Evolutionary conservation across 2,797 vertebrate species (phyloP), one percentile per base, ranked within the genome.

Genomic region (Alauda arvensis): DNA sequence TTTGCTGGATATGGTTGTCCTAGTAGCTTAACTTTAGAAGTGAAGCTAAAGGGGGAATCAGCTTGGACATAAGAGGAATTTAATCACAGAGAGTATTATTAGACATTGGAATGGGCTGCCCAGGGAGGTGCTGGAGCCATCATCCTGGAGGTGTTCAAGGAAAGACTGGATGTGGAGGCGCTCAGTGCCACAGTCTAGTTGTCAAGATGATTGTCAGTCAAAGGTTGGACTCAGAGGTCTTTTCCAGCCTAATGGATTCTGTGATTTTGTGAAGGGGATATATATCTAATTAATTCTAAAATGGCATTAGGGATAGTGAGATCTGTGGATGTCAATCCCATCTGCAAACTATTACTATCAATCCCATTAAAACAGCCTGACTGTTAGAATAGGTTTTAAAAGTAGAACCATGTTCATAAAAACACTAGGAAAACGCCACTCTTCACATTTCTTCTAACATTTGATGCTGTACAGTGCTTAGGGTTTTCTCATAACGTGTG

Each of bases 351-450:
- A 2, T 33, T 42, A 33, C 34, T 48, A 48, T 20, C 25, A 42
- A 34, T 56, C 24, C 12, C 31, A 12, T 34, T 77, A 37, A 46
- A 43, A 16, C 2, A 10, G 14, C 9, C 24, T 61, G 49, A 55
- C 18, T 7, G 17, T 34, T 15, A 20, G 25, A 49, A 29, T 6
- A 12, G 3, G 19, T 75, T 37, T 82, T 78, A 17, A 45, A 86
- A 84, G 46, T 31, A 49, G 23, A 37, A 23, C 4, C 0, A 0
- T 37, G 24, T 26, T 39, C 1, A 1, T 65, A 34, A 51, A 45
- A 59, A 34, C 45, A 17, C 8, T 18, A 18, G 40, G 51, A 42
- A 76, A 45, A 24, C 8, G 26, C 18, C 5, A 14, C 40, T 66
- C 4, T 18, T 40, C 9, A 14, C 4, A 2, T 45, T 63, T 60